Conservation (phyloP, 2,113 vertebrate genomes). For the Pogonocichla stellata region DNA sequence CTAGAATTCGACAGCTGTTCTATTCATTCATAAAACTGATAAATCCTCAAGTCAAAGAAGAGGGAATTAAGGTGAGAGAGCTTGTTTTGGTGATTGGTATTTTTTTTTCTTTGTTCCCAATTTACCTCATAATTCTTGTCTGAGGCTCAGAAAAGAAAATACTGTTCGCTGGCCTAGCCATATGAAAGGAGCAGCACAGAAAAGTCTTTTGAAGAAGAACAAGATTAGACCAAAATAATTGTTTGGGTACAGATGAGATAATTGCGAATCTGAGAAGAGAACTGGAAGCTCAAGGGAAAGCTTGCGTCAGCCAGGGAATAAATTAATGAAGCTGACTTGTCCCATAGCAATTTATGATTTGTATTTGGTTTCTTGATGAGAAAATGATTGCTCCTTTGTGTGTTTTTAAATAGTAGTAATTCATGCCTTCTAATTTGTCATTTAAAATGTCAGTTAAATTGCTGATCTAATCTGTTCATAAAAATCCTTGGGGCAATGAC, state of each 20-base stretch:
- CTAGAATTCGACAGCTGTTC: slow-evolving; percentile 93
- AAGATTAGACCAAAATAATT: neutral
- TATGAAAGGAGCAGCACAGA: neutral
- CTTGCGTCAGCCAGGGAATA: neutral
- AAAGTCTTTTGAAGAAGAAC: neutral
- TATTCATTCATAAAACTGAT: slow-evolving; percentile 92
- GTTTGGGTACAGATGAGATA: neutral
- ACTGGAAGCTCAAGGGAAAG: neutral
- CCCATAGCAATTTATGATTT: neutral
- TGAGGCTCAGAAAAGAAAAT: neutral
- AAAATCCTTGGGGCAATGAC: slow-evolving; percentile 1
- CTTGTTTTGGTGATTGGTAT: neutral
- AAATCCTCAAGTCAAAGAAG: slow-evolving; percentile 84
- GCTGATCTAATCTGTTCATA: slow-evolving; percentile 17
- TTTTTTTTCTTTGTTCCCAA: neutral
- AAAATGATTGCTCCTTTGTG: slow-evolving; percentile 4
- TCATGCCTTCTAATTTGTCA: neutral
- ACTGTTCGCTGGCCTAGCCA: neutral
- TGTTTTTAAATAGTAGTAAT: slow-evolving; percentile 29
- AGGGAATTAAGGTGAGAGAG: slow-evolving; percentile 87
- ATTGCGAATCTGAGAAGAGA: neutral
- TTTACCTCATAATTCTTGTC: neutral
- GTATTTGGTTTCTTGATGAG: slow-evolving; percentile 4
- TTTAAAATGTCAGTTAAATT: slow-evolving; percentile 34
- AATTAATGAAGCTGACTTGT: neutral